Evolutionary conservation across 2,888 invertebrate species (phyloP).

Genomic region (Ectobius pallidus): DNA sequence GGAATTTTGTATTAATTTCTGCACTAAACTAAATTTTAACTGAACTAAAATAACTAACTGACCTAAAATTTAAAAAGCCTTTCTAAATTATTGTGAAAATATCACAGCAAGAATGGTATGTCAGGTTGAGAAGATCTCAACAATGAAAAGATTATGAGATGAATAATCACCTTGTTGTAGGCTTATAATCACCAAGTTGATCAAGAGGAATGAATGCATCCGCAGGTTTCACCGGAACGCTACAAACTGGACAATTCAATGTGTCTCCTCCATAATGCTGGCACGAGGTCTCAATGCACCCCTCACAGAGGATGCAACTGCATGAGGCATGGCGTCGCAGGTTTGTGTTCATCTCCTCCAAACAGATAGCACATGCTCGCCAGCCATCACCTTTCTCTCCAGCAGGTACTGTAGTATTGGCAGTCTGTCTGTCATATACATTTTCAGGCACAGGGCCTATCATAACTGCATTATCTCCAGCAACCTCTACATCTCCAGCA

Average conservation of each 20-base stretch:
- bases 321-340: slow-evolving; percentile 63
- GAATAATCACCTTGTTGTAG: slow-evolving; percentile 38
- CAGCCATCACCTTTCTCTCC: slow-evolving; percentile 50
- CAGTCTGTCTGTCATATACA: slow-evolving; percentile 31
- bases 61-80: too few species aligned
- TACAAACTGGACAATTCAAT: slow-evolving; percentile 57
- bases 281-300: slow-evolving; percentile 57
- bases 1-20: too few species aligned
- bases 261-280: slow-evolving; percentile 47
- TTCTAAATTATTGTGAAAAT: too few species aligned
- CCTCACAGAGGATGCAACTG: slow-evolving; percentile 62
- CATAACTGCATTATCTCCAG: too few species aligned
- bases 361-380: slow-evolving; percentile 62
- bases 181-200: slow-evolving; percentile 47
- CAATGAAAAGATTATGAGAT: too few species aligned
- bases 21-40: too few species aligned
- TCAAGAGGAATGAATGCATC: slow-evolving; percentile 55
- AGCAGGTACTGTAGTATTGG: slow-evolving; percentile 22
- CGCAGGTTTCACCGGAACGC: slow-evolving; percentile 53
- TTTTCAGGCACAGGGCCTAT: slow-evolving; percentile 32
- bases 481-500: too few species aligned
- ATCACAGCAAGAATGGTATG: too few species aligned
- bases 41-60: too few species aligned
- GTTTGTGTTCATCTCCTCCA: slow-evolving; percentile 63
- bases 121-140: background rate